Percentiles rank a stretch among this genome's conserved stretches.
These are phyloP conservation scores for Heterodera filipjevi DNA, from an alignment of 2,888 invertebrate species.

Conservation along the genomic window DNA sequence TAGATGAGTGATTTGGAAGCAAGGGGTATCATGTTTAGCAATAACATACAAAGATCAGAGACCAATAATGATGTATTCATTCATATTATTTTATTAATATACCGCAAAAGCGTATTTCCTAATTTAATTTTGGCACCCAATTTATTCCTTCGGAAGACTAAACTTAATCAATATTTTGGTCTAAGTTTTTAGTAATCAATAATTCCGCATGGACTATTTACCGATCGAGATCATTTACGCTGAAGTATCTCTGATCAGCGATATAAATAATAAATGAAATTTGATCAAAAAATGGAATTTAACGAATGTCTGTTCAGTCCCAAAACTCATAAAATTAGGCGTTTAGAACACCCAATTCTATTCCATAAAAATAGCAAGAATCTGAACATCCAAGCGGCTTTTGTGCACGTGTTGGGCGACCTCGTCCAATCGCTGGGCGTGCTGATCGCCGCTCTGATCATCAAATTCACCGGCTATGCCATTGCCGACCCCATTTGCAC, in stretches of 20 bases:
- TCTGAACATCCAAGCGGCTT: slow-evolving; percentile 82
- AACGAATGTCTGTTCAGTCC: neutral
- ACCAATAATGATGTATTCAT: too few relatives aligned
- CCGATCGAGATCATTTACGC: too few relatives aligned
- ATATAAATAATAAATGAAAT: too few relatives aligned
- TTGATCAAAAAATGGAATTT: too few relatives aligned
- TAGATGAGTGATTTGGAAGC: neutral
- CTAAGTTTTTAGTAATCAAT: too few relatives aligned
- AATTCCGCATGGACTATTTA: too few relatives aligned
- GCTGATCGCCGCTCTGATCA: slow-evolving; percentile 84
- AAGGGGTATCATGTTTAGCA: neutral
- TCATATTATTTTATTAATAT: too few relatives aligned
- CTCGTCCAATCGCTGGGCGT: slow-evolving; percentile 92
- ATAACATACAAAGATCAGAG: neutral
- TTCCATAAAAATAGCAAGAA: slow-evolving; percentile 43
- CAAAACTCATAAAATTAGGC: neutral
- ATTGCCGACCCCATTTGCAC: slow-evolving; percentile 96
- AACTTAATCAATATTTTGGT: too few relatives aligned
- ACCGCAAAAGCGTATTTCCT: too few relatives aligned
- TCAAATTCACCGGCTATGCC: slow-evolving; percentile 70
- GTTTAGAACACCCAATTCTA: neutral
- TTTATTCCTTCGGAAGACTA: too few relatives aligned
- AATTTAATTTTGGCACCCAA: too few relatives aligned
- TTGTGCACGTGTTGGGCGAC: slow-evolving; percentile 94
- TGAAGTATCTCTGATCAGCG: too few relatives aligned